These are phyloP conservation scores for Drosophila cardini DNA, from an alignment of 1,140 invertebrate species.

Conservation along the genomic window DNA sequence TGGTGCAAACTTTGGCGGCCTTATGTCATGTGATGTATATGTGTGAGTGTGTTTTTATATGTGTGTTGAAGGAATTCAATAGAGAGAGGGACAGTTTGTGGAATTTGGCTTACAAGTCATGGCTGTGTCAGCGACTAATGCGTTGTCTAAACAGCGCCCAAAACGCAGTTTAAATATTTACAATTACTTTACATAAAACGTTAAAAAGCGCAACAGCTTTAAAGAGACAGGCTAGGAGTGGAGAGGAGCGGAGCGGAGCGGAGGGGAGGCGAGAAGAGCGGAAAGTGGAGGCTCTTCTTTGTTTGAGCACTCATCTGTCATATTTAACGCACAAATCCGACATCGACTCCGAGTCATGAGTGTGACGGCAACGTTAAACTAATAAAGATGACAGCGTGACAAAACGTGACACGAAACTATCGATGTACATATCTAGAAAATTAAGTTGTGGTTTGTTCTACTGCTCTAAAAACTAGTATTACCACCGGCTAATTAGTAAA, in stretches of 20 bases:
- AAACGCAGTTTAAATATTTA: constrained; percentile 65
- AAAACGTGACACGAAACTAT: constrained; percentile 2
- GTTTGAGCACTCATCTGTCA: constrained; percentile 59
- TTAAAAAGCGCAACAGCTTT: constrained; percentile 39
- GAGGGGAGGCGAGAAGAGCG: neutral
- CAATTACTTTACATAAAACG: constrained; percentile 74
- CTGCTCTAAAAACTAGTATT: too few relatives aligned
- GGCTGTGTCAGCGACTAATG: constrained; percentile 46
- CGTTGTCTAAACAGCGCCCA: constrained; percentile 37
- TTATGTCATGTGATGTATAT: constrained; percentile 49
- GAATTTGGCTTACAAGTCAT: constrained; percentile 15
- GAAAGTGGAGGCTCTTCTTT: constrained; percentile 18
- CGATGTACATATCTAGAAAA: neutral
- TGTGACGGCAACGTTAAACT: constrained; percentile 17
- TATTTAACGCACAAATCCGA: constrained; percentile 62
- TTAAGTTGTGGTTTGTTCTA: too few relatives aligned
- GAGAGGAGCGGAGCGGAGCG: neutral
- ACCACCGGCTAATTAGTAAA: too few relatives aligned
- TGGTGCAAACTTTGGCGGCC: constrained; percentile 60
- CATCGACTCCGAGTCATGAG: constrained; percentile 20
- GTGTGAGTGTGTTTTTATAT: neutral
- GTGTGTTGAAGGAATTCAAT: neutral
- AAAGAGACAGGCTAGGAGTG: neutral
- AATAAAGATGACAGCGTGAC: constrained; percentile 16
- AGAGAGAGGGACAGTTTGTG: neutral